A percentile compares a stretch with the other conserved stretches of the same genome.
These are phyloP conservation scores for Trachelus troglodyta DNA, from an alignment of 2,888 invertebrate genomes.

Conservation along the genomic window DNA sequence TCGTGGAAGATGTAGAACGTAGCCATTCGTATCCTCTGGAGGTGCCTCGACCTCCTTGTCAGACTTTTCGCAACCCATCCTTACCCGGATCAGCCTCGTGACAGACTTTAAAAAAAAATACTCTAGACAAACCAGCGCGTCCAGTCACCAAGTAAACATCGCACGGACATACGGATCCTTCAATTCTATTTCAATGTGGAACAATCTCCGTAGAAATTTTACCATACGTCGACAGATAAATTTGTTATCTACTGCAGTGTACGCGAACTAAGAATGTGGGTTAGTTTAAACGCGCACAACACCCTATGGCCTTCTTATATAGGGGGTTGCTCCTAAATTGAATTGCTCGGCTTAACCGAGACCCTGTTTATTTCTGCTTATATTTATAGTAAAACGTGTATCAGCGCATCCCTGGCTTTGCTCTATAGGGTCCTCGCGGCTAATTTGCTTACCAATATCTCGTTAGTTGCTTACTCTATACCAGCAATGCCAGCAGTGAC, in stretches of 20 bases:
- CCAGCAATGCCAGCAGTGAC: not conserved
- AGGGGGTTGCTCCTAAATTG: constrained; percentile 48
- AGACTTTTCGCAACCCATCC: constrained; percentile 18
- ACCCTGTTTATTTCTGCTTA: constrained; percentile 40
- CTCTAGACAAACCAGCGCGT: not conserved
- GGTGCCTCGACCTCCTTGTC: constrained; percentile 42
- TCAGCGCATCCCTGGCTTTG: not conserved
- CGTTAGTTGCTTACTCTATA: not conserved
- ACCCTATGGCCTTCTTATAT: constrained; percentile 37
- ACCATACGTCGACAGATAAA: not conserved
- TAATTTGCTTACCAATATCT: constrained; percentile 57
- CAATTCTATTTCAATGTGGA: not conserved
- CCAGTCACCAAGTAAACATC: not conserved
- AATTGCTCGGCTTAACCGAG: constrained; percentile 53
- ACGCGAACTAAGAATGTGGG: not conserved
- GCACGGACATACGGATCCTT: not conserved
- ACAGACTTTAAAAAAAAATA: not conserved
- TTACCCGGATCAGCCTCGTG: not conserved
- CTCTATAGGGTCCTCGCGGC: constrained; percentile 6
- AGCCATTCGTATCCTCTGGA: constrained; percentile 32
- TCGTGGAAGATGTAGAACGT: constrained; percentile 72
- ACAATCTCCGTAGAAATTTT: not conserved
- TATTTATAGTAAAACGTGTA: constrained; percentile 4
- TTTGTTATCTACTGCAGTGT: not conserved
- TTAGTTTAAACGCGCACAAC: not conserved